phyloP scores from a whole-genome alignment of 2,113 vertebrate genomes.

The Dasyprocta punctata region DNA sequence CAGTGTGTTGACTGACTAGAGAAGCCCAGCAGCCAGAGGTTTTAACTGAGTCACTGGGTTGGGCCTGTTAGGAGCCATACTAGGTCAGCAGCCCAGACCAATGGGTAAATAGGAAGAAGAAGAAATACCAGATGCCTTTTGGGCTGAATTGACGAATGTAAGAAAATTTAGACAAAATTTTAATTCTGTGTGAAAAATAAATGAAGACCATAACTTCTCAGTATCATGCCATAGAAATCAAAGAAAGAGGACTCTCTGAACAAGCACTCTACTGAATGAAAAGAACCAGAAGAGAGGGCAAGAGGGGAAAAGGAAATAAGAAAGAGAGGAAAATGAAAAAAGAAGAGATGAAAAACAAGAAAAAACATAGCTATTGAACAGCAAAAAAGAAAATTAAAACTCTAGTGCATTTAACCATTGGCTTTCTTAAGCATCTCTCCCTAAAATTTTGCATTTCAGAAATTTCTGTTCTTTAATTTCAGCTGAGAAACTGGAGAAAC shows the following conservation, averaged over 20 bases:
- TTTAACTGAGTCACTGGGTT: background rate
- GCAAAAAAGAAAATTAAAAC: slow-evolving; percentile 13
- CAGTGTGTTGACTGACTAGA: background rate
- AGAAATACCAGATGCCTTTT: background rate
- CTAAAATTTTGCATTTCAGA: background rate
- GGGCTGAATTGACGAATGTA: background rate
- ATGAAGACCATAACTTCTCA: background rate
- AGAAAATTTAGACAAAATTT: background rate
- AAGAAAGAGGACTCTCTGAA: background rate
- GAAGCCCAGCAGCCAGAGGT: background rate
- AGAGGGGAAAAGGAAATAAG: background rate
- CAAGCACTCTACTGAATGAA: background rate
- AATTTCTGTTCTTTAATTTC: background rate
- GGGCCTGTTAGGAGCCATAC: background rate
- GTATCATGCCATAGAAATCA: background rate
- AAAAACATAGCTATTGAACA: background rate
- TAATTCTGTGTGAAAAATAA: slow-evolving; percentile 19
- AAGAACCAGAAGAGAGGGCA: background rate
- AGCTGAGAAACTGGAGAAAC: background rate
- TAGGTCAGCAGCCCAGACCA: background rate
- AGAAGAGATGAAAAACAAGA: background rate
- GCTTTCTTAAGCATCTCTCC: background rate
- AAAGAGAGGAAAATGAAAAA: background rate
- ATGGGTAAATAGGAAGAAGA: background rate
- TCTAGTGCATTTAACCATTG: background rate